Conservation (phyloP, 2,797 vertebrate species). For the Malacoraja senta region DNA sequence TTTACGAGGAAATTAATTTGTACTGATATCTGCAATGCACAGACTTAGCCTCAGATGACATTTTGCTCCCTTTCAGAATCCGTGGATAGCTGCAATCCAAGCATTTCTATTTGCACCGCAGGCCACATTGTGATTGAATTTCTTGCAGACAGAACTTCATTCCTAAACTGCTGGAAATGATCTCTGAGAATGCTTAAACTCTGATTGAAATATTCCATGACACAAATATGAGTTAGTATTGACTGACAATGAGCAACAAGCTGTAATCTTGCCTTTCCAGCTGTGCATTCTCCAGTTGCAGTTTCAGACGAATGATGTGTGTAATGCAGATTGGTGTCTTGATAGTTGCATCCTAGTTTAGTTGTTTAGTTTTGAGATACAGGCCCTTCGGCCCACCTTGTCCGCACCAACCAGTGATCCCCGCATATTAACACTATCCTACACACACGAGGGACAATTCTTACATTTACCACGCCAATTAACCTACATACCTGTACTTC, state of each 20-base stretch:
- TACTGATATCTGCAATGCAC: not conserved
- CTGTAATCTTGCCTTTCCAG: not conserved
- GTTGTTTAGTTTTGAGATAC: too few relatives aligned
- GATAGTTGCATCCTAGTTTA: not conserved
- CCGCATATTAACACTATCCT: too few relatives aligned
- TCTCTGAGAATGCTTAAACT: not conserved
- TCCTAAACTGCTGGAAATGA: not conserved
- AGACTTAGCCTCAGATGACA: not conserved
- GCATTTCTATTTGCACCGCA: not conserved
- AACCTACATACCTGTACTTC: too few relatives aligned
- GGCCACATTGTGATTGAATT: not conserved
- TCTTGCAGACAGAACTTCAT: not conserved
- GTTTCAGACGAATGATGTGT: not conserved
- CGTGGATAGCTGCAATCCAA: not conserved
- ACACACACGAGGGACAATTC: too few relatives aligned
- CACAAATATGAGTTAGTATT: not conserved
- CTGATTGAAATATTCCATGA: not conserved
- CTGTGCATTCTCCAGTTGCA: not conserved
- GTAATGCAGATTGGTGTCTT: not conserved
- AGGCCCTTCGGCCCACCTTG: too few relatives aligned
- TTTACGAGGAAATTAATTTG: not conserved
- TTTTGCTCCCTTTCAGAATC: not conserved
- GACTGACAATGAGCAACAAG: not conserved
- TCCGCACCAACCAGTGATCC: too few relatives aligned
- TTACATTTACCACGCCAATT: too few relatives aligned